Base-by-base conservation (phyloP, 2,797 vertebrate genomes). In the Dendrocincla fuliginosa region DNA sequence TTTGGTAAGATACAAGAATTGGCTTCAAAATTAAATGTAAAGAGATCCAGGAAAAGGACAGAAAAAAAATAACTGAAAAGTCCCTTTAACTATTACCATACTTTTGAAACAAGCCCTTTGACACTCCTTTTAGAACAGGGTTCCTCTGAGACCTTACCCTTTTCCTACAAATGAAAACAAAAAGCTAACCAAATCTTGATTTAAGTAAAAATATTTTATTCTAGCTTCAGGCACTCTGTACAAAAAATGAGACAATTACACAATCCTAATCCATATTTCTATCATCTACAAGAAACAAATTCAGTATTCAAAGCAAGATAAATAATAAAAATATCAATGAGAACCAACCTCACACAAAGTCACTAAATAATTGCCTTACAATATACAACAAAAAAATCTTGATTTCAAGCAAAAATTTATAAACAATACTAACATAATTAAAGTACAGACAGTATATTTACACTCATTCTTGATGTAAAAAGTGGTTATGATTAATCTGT, bases 1-100 rank as follows among this genome's bases (percentile, higher is more conserved):
- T 63, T 77, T 84, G 27, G 10, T 17, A 83, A 69, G 30, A 44
- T 25, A 15, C 13, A 47, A 49, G 18, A 87, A 70, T 3, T 4
- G 3, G 6, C 41, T 84, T 71, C 37, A 49, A 75, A 61, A 46
- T 23, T 50, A 71, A 56, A 11, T 70, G 35, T 56, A 60, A 49
- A 20, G n/a, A 49, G 37, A 33, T 9, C 1, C 1, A 3, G 7
- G 14, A 5, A 65, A n/a, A 19, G 8, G 22, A 55, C 10, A 52
- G 8, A 4, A 16, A 63, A 73, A 61, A 23, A 8, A 2, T 28
- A 60, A 28, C 16, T 17, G 30, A 52, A 42, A 74, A 70, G 16
- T 7, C 16, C 20, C 46, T 69, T 64, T 27, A 64, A 84, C 13
- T 30, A 52, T 67, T 32, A 83, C 4, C 49, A 16, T 23, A 56